Evolutionary conservation across 2,113 vertebrate species (phyloP), one percentile per base, ranked within the genome.

Genomic region (Misgurnus mizolepis): DNA sequence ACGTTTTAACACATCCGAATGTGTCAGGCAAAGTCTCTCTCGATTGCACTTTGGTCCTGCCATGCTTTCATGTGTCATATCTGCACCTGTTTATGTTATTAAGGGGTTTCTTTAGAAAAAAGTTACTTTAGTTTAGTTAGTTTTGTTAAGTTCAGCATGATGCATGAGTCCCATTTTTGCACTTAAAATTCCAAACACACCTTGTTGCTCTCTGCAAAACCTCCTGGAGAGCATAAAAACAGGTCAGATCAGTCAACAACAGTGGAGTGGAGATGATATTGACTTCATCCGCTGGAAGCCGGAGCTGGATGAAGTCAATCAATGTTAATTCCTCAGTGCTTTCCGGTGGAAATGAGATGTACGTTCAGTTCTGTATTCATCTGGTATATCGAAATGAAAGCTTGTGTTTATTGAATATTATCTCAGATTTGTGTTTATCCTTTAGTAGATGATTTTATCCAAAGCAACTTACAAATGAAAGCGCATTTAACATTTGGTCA

Each of bases 191-290:
- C 70, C 18, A 62, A n/a, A 14, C 81, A 82, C 78, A 83, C 72
- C 7, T 27, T 56, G 71, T 58, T 71, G 82, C 82, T 40, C 64
- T n/a, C 47, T 80, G 67, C 22, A 66, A 75, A 73, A 40, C 58
- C 47, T 62, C 71, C 75, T 22, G 39, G 67, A 77, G 77, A 39
- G 67, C 70, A 49, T 43, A 61, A 55, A 80, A 79, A 80, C 76
- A 80, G 85, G 76, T 80, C 66, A 76, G 72, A 79, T 77, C 79
- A 68, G 76, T 67, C 76, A 43, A 70, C 58, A 80, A 83, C 72
- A 41, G 17, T 47, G 78, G 67, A 70, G 40, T 62, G 43, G 61
- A 27, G 66, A 2, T 27, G 5, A 6, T 79, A 79, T 69, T 22
- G 70, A 80, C 34, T 66, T 4, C 7, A 41, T 71, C 49, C 66